Conservation (phyloP, 2,888 invertebrate species). For the Lasioglossum morio region DNA sequence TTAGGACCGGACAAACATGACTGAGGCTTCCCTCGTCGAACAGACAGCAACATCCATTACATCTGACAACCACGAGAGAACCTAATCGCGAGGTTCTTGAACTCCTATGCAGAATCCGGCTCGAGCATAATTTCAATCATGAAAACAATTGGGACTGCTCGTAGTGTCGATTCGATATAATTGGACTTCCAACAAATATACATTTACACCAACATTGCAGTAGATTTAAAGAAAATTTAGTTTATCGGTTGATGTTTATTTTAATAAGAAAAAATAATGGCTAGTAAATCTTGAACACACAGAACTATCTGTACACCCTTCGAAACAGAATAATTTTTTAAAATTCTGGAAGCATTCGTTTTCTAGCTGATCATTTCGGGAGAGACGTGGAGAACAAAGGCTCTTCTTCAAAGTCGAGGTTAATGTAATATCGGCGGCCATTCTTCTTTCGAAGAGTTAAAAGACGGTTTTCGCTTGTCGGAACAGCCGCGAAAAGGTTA, state of each 20-base stretch:
- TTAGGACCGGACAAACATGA: not conserved
- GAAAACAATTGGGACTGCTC: not conserved
- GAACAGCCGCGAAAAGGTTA: slow-evolving; percentile 29
- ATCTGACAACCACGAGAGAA: not conserved
- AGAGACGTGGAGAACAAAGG: not conserved
- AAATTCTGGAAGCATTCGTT: no score
- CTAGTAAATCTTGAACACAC: not conserved
- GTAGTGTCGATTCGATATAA: no score
- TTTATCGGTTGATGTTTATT: no score
- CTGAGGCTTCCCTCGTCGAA: not conserved
- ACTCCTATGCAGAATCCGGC: not conserved
- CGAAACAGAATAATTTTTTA: no score
- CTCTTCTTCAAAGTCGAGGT: not conserved
- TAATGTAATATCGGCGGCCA: not conserved
- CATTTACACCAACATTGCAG: not conserved
- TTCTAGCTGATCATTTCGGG: not conserved
- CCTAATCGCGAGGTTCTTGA: not conserved
- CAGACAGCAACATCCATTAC: not conserved
- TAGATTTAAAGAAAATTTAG: no score
- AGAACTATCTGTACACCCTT: no score
- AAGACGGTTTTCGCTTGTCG: not conserved
- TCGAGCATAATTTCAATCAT: not conserved
- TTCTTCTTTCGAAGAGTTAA: not conserved
- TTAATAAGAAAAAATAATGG: no score
- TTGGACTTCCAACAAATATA: not conserved